Percentiles rank a stretch among this genome's conserved stretches.
Evolutionary conservation across 2,888 invertebrate genomes (phyloP).

Genomic region (Caenorhabditis doughertyi): DNA sequence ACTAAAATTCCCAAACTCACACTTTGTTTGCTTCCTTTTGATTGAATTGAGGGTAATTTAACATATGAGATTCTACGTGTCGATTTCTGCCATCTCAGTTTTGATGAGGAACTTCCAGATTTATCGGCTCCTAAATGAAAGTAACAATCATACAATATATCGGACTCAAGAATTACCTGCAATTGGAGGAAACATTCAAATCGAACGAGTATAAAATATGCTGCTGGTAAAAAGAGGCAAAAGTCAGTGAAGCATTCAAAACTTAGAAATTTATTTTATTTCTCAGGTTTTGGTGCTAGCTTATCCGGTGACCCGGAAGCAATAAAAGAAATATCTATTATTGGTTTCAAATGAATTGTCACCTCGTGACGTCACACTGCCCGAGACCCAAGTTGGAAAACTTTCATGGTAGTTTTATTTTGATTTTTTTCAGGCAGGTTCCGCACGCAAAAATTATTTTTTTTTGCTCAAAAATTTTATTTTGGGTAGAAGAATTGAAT

Average conservation of each 20-base stretch:
- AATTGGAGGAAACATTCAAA: slow-evolving; percentile 48
- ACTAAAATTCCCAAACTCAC: not conserved
- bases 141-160: not conserved
- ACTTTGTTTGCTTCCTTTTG: slow-evolving; percentile 9
- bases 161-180: slow-evolving; percentile 19
- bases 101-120: slow-evolving; percentile 8
- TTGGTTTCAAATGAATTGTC: no score
- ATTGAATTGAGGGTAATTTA: slow-evolving; percentile 37
- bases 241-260: slow-evolving; percentile 11
- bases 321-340: no score
- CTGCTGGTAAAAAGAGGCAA: not conserved
- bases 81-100: slow-evolving; percentile 51
- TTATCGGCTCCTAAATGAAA: slow-evolving; percentile 8
- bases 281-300: no score
- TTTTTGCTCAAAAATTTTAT: no score
- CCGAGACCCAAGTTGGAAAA: no score
- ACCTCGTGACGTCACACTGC: no score
- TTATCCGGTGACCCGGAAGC: no score
- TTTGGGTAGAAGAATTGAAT: no score
- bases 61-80: slow-evolving; percentile 54
- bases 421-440: no score
- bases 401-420: no score
- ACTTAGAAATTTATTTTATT: not conserved
- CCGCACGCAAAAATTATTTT: no score
- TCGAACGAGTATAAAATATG: not conserved